phyloP scores from a whole-genome alignment of 2,797 vertebrate genomes.

The Mastacembelus armatus region DNA sequence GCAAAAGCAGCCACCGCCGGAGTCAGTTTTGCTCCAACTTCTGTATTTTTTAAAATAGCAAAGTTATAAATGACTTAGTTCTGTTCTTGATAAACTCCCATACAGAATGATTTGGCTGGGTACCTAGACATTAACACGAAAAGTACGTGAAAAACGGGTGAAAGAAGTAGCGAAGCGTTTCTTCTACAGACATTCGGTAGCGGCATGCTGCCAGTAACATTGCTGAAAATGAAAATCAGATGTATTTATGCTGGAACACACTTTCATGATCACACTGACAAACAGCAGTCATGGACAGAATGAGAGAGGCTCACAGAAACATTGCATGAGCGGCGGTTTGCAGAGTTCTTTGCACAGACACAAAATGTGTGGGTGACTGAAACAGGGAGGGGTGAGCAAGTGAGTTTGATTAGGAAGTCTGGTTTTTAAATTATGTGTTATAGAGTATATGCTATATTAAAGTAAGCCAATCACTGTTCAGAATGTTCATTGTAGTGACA shows the following conservation, averaged over 20 bases:
- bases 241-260: neutral
- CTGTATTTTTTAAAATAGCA: neutral
- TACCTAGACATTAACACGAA: neutral
- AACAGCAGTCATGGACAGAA: conserved; percentile 6
- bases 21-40: neutral
- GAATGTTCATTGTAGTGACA: neutral
- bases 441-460: neutral
- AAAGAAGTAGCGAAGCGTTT: neutral
- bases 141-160: neutral
- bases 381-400: conserved; percentile 8
- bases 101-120: neutral
- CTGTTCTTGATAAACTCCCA: conserved; percentile 5
- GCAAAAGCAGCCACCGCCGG: neutral
- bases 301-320: conserved; percentile 13
- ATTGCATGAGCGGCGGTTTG: conserved; percentile 39
- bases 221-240: conserved; percentile 21
- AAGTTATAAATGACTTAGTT: neutral
- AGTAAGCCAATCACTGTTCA: neutral
- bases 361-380: conserved; percentile 48
- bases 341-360: conserved; percentile 26
- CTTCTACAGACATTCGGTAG: neutral
- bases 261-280: conserved; percentile 24
- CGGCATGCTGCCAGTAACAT: neutral
- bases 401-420: neutral
- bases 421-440: neutral